Conservation (phyloP, 2,113 vertebrate genomes). For the Herpetotheres cachinnans region DNA sequence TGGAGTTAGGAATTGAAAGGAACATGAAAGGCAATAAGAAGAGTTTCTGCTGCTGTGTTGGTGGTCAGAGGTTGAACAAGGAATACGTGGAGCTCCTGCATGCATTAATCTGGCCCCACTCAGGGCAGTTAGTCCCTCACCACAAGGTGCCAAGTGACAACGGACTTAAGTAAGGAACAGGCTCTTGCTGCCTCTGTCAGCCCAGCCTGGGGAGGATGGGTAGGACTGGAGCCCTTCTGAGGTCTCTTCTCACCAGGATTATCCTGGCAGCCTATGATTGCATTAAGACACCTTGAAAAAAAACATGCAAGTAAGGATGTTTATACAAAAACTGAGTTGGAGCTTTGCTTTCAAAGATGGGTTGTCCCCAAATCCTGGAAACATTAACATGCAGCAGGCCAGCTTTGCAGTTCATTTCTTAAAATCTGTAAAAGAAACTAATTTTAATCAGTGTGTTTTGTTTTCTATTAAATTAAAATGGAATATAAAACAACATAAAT, state of each 20-base stretch:
- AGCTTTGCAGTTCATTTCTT: neutral
- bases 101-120: neutral
- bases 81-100: rapidly evolving
- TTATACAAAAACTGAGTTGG: neutral
- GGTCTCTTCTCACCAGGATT: neutral
- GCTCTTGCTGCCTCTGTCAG: neutral
- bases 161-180: neutral
- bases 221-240: neutral
- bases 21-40: neutral
- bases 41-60: neutral
- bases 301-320: neutral
- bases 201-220: neutral
- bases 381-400: neutral
- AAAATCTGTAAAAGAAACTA: neutral
- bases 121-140: no score
- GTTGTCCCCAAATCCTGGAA: neutral
- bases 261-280: neutral
- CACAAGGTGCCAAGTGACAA: neutral
- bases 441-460: neutral
- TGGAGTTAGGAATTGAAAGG: neutral
- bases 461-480: neutral
- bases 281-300: neutral
- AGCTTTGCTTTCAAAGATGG: neutral
- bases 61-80: neutral
- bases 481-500: neutral